Base-by-base conservation (phyloP, 2,797 vertebrate genomes). In the Crenichthys baileyi region DNA sequence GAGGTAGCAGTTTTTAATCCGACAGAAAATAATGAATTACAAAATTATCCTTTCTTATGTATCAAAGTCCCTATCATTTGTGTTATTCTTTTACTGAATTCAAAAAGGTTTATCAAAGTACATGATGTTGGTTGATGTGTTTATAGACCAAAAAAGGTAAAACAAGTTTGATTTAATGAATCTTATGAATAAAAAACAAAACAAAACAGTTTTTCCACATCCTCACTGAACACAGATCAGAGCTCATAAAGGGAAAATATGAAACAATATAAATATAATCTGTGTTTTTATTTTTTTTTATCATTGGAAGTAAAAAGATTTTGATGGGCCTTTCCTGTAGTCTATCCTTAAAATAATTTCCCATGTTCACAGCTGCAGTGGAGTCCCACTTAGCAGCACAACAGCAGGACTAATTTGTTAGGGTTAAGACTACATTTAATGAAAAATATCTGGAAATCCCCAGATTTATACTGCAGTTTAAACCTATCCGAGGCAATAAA, bases 331-430 rank as follows among this genome's bases (percentile, higher is more conserved):
- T 0, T 7, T 70, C n/a, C 46, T 26, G n/a, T 26, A 46, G 67
- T 4, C 44, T 26, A 70, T 70, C 41, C 44, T 26, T 70, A 26
- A 26, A 26, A 48, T 48, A n/a, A 70, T 58, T 58, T 9, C 4
- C 15, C 41, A 74, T 46, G n/a, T 74, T 60, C 11, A 44, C 41
- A 31, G 53, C 13, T 60, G 73, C 24, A 53, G 48, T 5, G 26
- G n/a, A 70, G 31, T 44, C 51, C 29, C 31, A 20, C 39, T 73
- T 58, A 44, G 24, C 53, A 73, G 72, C 50, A 72, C 22, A 44
- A 60, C 7, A 26, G 16, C 55, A 73, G 11, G 16, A 18, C 53
- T 56, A 73, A 73, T 73, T 73, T 73, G 36, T 73, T 56, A 61
- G 20, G 39, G 29, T 18, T 44, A 29, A 41, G 16, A 58, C n/a